Percentiles rank a stretch among this genome's conserved stretches.
Evolutionary conservation across 2,113 vertebrate species (phyloP).

Genomic region (Psammodynastes pulverulentus): DNA sequence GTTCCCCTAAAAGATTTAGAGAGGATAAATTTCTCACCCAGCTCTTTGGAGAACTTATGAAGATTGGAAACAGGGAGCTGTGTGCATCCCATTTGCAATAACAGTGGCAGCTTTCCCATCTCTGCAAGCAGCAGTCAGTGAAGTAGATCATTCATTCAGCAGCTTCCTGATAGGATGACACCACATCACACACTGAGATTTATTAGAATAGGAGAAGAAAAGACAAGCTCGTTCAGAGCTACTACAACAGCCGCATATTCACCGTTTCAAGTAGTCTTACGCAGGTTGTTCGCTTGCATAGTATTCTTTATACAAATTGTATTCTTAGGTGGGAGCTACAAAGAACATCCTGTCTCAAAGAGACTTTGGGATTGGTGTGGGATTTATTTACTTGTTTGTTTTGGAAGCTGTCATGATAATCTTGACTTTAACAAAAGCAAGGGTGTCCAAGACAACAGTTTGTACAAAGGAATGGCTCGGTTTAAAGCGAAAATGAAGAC

Average conservation of each 20-base stretch:
- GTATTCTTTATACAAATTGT: not conserved
- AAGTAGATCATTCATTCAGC: not conserved
- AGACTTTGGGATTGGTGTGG: not conserved
- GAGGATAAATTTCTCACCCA: not conserved
- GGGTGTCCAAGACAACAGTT: conserved; percentile 4
- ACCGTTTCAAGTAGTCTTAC: not conserved
- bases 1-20: not conserved
- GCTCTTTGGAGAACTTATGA: not conserved
- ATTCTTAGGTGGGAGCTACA: not conserved
- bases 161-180: not conserved
- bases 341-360: not conserved
- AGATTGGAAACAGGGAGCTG: not conserved
- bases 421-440: conserved; percentile 20
- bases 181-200: not conserved
- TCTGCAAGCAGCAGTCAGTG: not conserved
- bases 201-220: not conserved
- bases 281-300: not conserved
- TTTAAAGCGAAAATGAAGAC: conserved; percentile 4
- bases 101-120: not conserved
- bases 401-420: not conserved
- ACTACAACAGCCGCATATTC: not conserved
- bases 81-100: not conserved
- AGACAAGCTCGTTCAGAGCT: not conserved
- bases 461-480: conserved; percentile 9
- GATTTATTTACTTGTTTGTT: not conserved